A percentile compares a stretch with the other conserved stretches of the same genome.
These are phyloP conservation scores for Gymnocheta viridis DNA, from an alignment of 2,888 invertebrate genomes.

Conservation along the genomic window DNA sequence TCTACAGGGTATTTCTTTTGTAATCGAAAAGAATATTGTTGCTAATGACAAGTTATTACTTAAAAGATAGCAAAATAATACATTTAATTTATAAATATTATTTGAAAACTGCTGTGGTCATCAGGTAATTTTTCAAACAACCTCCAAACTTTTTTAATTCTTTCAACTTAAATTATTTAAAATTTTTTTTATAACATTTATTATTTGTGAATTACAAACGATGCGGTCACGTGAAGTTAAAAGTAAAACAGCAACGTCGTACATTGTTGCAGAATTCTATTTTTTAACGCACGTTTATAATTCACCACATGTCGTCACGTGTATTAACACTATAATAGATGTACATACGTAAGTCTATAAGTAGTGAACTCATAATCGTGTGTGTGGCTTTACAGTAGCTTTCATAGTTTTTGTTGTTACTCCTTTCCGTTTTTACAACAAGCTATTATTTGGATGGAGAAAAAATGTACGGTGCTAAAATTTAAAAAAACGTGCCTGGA, in stretches of 20 bases:
- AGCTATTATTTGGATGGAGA: not conserved
- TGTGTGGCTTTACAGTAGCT: not conserved
- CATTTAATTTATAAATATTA: too few relatives aligned
- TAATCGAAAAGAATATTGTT: too few relatives aligned
- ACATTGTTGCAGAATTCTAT: not conserved
- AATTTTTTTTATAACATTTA: not conserved
- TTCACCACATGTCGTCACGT: constrained; percentile 31
- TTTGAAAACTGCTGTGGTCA: not conserved
- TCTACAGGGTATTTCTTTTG: too few relatives aligned
- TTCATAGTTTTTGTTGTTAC: not conserved
- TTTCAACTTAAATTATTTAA: too few relatives aligned
- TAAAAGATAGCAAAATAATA: too few relatives aligned
- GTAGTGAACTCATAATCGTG: not conserved
- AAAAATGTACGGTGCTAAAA: not conserved
- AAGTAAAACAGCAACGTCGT: not conserved
- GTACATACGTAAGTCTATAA: not conserved
- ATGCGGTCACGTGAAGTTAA: not conserved
- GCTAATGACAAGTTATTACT: too few relatives aligned
- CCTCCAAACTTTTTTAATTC: too few relatives aligned
- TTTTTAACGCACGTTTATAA: constrained; percentile 10
- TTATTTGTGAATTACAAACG: not conserved
- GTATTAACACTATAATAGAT: constrained; percentile 16
- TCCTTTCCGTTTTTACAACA: not conserved
- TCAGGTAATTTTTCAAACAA: not conserved
- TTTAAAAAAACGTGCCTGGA: constrained; percentile 14